These are phyloP conservation scores for Rhadina sibilatrix DNA, from an alignment of 2,113 vertebrate species.

Conservation along the genomic window DNA sequence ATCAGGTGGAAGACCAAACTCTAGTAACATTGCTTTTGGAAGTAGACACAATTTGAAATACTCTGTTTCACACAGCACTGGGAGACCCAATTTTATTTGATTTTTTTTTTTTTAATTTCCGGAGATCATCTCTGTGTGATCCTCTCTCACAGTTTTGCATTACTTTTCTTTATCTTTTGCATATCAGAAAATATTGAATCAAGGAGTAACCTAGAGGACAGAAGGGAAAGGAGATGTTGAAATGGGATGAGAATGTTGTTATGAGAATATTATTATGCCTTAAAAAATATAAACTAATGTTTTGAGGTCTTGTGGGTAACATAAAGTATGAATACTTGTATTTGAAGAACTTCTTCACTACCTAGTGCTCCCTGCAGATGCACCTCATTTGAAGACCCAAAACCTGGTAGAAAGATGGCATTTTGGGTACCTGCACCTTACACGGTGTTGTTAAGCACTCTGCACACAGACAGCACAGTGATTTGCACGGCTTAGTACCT, in stretches of 20 bases:
- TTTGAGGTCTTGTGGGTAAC: neutral
- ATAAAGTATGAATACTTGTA: neutral
- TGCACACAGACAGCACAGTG: neutral
- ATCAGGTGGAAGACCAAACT: conserved; percentile 6
- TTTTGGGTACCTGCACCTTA: neutral
- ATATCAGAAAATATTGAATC: neutral
- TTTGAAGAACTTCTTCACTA: neutral
- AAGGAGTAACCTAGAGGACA: neutral
- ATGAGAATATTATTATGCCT: neutral
- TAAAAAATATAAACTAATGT: neutral
- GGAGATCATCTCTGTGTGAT: neutral
- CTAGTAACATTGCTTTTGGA: neutral
- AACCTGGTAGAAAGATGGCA: accelerated
- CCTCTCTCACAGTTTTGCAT: neutral
- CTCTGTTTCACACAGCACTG: neutral
- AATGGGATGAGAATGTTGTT: neutral
- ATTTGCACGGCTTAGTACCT: neutral
- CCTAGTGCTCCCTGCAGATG: neutral
- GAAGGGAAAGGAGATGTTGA: neutral
- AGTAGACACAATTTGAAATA: neutral
- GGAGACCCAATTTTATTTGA: neutral
- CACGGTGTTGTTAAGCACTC: neutral
- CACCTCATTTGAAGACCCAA: neutral
- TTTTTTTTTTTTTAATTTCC: neutral
- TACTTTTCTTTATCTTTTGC: neutral